Evolutionary conservation across 2,797 vertebrate species (phyloP), one percentile per base, ranked within the genome.

Genomic region (Helostoma temminkii): DNA sequence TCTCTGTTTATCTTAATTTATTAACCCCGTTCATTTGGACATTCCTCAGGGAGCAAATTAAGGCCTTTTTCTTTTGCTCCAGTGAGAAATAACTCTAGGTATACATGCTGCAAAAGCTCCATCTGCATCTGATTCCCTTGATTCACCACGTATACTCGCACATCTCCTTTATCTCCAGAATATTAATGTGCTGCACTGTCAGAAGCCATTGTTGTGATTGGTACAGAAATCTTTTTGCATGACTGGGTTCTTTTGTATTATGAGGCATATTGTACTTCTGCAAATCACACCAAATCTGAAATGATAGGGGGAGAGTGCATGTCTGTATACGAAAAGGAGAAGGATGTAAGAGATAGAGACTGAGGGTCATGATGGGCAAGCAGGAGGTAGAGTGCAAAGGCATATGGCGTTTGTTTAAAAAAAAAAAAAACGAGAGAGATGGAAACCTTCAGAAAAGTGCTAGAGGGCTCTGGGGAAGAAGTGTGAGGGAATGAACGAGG

Each of bases 391-490:
- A 80, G 67, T 73, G 78, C 64, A 56, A 53, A 85, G 86, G 88
- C 92, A 92, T 92, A 93, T 93, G 93, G 89, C 85, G 81, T 85
- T 91, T 85, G 88, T 92, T 90, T 81, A 81, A 79, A 72, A 74
- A 74, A 76, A 79, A 42, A 41, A 70, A 81, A 76, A 80, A 76
- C 63, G 81, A 74, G 52, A 87, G 84, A 82, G 83, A 91, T 80
- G 78, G 78, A 81, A 91, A 90, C 85, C 85, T 89, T 90, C 71
- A 82, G 76, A 75, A 80, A 84, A 89, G 80, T 6, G 80, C 90
- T 74, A 45, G 65, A 84, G 88, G 89, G 81, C 87, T 83, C 59
- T 25, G 70, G 79, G 74, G 80, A 66, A 81, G 57, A 84, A 48
- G 81, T 85, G 81, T 76, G 77, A 89, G 76, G 80, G 76, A 84